A percentile compares a stretch with the other conserved stretches of the same genome.
phyloP scores from a whole-genome alignment of 1,140 invertebrate species.

The Euwallacea fornicatus region DNA sequence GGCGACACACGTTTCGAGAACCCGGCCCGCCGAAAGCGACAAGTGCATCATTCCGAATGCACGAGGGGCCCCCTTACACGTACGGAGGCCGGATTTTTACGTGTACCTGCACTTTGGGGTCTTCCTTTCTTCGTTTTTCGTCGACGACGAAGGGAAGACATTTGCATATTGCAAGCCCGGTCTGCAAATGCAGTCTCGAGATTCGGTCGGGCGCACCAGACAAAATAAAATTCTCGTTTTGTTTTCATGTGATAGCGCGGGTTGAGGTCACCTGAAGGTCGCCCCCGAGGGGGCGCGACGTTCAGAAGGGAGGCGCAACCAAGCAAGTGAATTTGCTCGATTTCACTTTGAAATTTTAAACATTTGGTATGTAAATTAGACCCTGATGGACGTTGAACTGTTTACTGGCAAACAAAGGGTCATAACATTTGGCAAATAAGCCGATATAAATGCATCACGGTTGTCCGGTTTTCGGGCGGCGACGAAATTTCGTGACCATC shows the following conservation, averaged over 20 bases:
- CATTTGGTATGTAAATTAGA: too few species aligned
- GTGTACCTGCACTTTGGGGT: conserved; percentile 25
- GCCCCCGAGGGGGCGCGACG: not conserved
- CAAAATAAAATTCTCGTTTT: conserved; percentile 28
- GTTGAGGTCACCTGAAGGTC: too few species aligned
- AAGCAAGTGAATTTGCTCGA: conserved; percentile 11
- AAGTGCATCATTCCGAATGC: conserved; percentile 21
- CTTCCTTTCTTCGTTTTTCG: conserved; percentile 20
- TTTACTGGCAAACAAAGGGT: too few species aligned
- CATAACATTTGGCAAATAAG: not conserved
- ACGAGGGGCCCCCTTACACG: conserved; percentile 9
- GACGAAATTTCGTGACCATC: not conserved
- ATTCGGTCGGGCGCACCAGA: conserved; percentile 18
- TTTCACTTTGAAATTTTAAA: not conserved
- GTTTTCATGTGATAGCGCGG: conserved; percentile 3
- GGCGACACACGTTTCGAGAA: conserved; percentile 1
- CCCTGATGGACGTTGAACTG: too few species aligned
- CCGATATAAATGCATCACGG: not conserved
- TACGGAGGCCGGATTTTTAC: conserved; percentile 16
- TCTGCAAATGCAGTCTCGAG: conserved; percentile 11
- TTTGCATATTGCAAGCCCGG: conserved; percentile 22
- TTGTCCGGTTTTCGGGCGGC: not conserved
- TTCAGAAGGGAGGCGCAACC: not conserved
- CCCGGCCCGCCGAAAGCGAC: not conserved
- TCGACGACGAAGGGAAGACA: conserved; percentile 16